Conservation (phyloP, 2,888 invertebrate genomes). For the Rotaria macrura region DNA sequence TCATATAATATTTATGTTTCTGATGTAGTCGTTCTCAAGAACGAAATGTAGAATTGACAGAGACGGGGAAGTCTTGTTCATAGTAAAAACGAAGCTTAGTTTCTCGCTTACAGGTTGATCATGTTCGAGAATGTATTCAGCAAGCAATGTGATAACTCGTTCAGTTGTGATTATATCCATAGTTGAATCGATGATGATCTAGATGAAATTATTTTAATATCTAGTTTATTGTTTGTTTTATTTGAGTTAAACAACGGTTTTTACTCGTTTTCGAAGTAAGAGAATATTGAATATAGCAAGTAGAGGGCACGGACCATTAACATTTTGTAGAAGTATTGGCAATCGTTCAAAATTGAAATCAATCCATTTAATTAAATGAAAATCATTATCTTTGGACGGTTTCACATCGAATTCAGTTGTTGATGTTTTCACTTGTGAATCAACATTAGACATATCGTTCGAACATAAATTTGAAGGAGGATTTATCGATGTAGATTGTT, state of each 20-base stretch:
- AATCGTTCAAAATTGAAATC: slow-evolving; percentile 36
- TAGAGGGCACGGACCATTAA: slow-evolving; percentile 57
- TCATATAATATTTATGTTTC: no score
- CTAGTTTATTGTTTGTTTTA: no score
- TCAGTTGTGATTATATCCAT: not conserved
- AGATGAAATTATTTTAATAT: not conserved
- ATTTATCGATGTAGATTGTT: not conserved
- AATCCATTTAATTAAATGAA: slow-evolving; percentile 29
- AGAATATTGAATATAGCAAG: slow-evolving; percentile 55
- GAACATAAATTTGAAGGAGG: not conserved
- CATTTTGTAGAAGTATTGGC: slow-evolving; percentile 55
- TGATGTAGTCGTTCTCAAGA: no score
- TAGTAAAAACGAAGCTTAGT: no score
- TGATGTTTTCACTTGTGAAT: not conserved
- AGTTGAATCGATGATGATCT: not conserved
- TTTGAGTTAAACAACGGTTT: not conserved
- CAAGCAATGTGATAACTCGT: not conserved
- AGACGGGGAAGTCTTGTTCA: no score
- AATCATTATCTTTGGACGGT: not conserved
- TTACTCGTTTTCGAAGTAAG: slow-evolving; percentile 51
- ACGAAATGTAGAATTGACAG: no score
- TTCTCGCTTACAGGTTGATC: not conserved
- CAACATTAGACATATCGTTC: not conserved
- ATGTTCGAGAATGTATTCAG: not conserved
- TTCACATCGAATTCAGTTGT: not conserved